Evolutionary conservation across 2,888 invertebrate genomes (phyloP).

Genomic region (Trissonchulus latispiculum): DNA sequence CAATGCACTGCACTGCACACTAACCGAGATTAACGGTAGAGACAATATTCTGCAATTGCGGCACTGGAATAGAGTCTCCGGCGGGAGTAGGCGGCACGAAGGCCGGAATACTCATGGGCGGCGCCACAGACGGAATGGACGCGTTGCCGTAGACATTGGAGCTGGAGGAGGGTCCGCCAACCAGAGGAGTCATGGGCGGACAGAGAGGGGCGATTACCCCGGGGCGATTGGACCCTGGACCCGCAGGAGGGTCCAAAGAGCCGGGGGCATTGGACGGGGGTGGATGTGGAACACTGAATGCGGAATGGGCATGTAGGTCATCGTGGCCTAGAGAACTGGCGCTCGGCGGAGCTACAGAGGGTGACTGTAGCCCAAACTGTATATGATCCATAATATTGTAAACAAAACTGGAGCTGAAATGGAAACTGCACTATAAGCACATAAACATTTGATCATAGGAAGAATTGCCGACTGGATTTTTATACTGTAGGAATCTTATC

Average conservation of each 20-base stretch:
- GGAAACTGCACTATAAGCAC: no score
- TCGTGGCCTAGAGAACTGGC: neutral
- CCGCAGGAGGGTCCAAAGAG: neutral
- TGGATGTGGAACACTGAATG: neutral
- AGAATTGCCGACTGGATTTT: no score
- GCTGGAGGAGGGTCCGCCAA: conserved; percentile 9
- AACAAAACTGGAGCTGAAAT: neutral
- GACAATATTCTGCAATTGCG: conserved; percentile 65
- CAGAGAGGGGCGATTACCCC: conserved; percentile 11
- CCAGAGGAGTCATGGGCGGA: conserved; percentile 23
- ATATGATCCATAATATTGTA: neutral
- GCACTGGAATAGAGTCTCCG: conserved; percentile 37
- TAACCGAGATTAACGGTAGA: conserved; percentile 80
- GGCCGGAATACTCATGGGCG: conserved; percentile 29
- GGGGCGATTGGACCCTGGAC: neutral
- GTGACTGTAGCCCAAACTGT: neutral
- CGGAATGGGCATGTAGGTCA: neutral
- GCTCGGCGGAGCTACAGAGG: neutral
- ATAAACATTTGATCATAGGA: no score
- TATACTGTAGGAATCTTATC: no score
- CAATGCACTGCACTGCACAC: no score
- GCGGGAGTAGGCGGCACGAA: conserved; percentile 34
- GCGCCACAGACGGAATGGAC: conserved; percentile 15
- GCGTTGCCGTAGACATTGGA: neutral
- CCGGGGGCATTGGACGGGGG: neutral